A percentile compares a stretch with the other conserved stretches of the same genome.
Evolutionary conservation across 2,797 vertebrate genomes (phyloP).

Genomic region (Alosa sapidissima): DNA sequence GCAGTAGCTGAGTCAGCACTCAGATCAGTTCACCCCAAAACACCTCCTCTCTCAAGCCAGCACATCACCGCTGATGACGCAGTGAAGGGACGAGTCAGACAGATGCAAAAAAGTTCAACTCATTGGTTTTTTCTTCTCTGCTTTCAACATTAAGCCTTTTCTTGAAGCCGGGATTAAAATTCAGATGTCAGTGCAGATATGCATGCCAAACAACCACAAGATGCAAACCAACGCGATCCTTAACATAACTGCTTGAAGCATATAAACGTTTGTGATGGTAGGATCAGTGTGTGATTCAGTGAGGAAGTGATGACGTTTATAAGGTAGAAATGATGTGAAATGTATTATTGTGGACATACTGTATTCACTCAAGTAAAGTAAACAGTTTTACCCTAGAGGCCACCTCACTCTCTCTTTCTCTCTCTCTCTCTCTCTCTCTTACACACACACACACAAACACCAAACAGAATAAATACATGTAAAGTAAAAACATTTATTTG

Average conservation of each 20-base stretch:
- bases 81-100: neutral
- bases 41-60: neutral
- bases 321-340: neutral
- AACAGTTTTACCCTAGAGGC: neutral
- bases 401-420: neutral
- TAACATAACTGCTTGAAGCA: neutral
- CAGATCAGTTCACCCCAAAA: conserved; percentile 16
- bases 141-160: neutral
- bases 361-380: neutral
- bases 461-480: neutral
- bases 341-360: neutral
- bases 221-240: neutral
- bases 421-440: neutral
- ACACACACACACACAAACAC: neutral
- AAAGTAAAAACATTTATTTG: neutral
- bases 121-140: neutral
- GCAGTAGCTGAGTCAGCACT: neutral
- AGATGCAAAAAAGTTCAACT: neutral
- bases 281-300: neutral
- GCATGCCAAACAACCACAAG: neutral
- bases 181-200: neutral
- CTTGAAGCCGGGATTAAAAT: neutral
- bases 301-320: neutral
- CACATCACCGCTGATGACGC: neutral
- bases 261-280: neutral